Evolutionary conservation across 2,888 invertebrate genomes (phyloP), one percentile per base, ranked within the genome.

Genomic region (Epirrhoe tristata): DNA sequence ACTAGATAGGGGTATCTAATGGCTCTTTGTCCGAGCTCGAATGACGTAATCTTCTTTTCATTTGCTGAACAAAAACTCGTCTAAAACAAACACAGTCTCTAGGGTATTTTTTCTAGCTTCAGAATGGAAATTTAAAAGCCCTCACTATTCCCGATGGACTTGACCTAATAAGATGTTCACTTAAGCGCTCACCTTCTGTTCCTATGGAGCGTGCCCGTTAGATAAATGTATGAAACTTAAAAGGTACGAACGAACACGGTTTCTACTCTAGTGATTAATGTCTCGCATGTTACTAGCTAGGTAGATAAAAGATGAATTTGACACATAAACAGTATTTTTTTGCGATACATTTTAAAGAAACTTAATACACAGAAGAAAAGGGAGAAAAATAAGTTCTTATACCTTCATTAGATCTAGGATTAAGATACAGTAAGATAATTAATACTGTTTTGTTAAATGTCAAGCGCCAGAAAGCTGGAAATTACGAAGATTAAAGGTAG

Each of bases 381-480:
- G 24, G 24, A 24, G 24, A 24, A 24, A 10, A 43, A 43, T 43
- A 43, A 43, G 39, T 43, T 1, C 12, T 43, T 12, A 12, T 10
- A 60, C 24, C 24, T 63, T 55, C 8, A 34, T 0, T 32, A 63
- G 46, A 63, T 57, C 17, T 16, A 14, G 50, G 43, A 55, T 58
- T 43, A 67, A 16, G 31, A 58, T 64, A 32, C 58, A 48, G 60
- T 34, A 56, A 64, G 51, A 62, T 71, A 73, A 75, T 75, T 72
- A 65, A 74, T 77, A 74, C 77, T 78, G 74, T 78, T 74, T 70
- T 61, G 57, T 39, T 34, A 58, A 50, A 69, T 75, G 75, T 70
- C 75, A 74, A 53, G 58, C 71, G 65, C 70, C 73, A 72, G 69
- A 76, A 77, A 76, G 74, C 74, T 63, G 60, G 74, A 59, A 69